Percentiles rank a stretch among this genome's conserved stretches.
Evolutionary conservation across 2,113 vertebrate species (phyloP).

Genomic region (Pseudonaja textilis): DNA sequence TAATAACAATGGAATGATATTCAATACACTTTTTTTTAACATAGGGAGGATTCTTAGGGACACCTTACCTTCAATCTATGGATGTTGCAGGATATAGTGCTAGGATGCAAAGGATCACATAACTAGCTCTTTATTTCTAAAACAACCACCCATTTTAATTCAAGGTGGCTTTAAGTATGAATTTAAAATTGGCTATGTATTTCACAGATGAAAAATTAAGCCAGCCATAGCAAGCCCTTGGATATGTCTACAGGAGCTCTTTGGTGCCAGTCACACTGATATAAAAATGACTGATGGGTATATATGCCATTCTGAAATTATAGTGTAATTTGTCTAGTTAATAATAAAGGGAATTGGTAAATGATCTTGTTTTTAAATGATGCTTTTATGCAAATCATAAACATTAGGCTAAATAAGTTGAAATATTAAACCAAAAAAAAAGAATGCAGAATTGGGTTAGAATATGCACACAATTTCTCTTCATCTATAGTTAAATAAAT

Average conservation of each 20-base stretch:
- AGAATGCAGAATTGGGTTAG: constrained; percentile 47
- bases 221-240: neutral
- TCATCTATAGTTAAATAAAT: constrained; percentile 28
- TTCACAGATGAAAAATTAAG: neutral
- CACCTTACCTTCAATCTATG: constrained; percentile 52
- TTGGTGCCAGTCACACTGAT: constrained; percentile 32
- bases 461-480: constrained; percentile 15
- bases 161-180: neutral
- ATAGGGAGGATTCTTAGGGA: constrained; percentile 46
- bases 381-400: constrained; percentile 47
- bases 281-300: constrained; percentile 56
- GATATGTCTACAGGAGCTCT: neutral
- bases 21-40: constrained; percentile 28
- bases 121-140: neutral
- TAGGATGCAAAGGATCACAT: neutral
- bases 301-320: constrained; percentile 51
- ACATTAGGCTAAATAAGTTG: constrained; percentile 15
- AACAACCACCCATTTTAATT: neutral
- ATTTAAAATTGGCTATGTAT: neutral
- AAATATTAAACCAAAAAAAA: constrained; percentile 30
- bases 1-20: constrained; percentile 39
- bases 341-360: constrained; percentile 56
- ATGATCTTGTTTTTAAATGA: constrained; percentile 51
- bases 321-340: constrained; percentile 40
- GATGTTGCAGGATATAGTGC: constrained; percentile 51